Evolutionary conservation across 2,888 invertebrate genomes (phyloP).

Genomic region (Drosophila rubida): DNA sequence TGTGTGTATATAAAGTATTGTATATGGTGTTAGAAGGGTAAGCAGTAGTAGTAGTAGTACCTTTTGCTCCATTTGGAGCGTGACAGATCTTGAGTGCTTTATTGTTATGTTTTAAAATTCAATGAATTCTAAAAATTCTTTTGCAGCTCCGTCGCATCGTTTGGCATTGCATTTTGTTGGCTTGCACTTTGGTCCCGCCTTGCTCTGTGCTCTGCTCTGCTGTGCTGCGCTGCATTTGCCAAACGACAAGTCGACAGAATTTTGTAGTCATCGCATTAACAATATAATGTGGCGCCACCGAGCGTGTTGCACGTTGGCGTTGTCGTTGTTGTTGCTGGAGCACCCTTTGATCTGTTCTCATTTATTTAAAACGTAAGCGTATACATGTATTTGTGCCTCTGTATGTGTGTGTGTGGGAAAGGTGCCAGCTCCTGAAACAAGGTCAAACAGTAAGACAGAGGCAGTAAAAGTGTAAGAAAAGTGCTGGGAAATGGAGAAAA

Average conservation of each 20-base stretch:
- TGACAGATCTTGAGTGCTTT: slow-evolving; percentile 80
- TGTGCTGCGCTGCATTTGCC: slow-evolving; percentile 31
- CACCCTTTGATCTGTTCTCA: slow-evolving; percentile 49
- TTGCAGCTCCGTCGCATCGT: slow-evolving; percentile 26
- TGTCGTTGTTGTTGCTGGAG: slow-evolving; percentile 14
- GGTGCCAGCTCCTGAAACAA: slow-evolving; percentile 53
- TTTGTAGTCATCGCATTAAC: slow-evolving; percentile 69
- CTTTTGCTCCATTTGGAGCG: slow-evolving; percentile 69
- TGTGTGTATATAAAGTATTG: not conserved
- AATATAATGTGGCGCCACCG: slow-evolving; percentile 62
- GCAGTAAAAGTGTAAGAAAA: slow-evolving; percentile 14
- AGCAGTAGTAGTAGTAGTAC: slow-evolving; percentile 25
- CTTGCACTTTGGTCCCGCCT: slow-evolving; percentile 45
- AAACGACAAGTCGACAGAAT: slow-evolving; percentile 67
- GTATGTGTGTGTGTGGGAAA: slow-evolving; percentile 26
- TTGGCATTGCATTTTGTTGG: slow-evolving; percentile 59
- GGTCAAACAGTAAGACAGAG: slow-evolving; percentile 45
- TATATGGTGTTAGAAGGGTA: not conserved
- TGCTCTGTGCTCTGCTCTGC: too few species aligned
- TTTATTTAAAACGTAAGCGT: slow-evolving; percentile 60
- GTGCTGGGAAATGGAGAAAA: slow-evolving; percentile 5
- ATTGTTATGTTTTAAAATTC: slow-evolving; percentile 83
- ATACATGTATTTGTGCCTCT: not conserved
- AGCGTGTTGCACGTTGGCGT: slow-evolving; percentile 23
- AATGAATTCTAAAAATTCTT: slow-evolving; percentile 81